Evolutionary conservation across 2,113 vertebrate species (phyloP), one percentile per base, ranked within the genome.

Genomic region (Bujurquina vittata): DNA sequence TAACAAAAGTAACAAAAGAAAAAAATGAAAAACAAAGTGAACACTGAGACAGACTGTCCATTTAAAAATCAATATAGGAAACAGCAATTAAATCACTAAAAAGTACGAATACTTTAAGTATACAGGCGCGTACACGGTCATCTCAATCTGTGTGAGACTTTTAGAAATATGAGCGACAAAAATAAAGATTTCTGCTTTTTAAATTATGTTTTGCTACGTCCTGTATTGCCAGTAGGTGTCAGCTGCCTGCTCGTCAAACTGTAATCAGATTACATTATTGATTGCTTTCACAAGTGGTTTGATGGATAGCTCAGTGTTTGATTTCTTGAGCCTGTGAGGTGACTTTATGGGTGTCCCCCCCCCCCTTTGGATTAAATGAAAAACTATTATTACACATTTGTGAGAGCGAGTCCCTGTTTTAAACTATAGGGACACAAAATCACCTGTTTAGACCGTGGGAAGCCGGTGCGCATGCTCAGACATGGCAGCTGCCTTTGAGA

Each of bases 401-500:
- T 46, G 40, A 67, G 26, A 6, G 22, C 0, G 37, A 67, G 63
- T 46, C 22, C n/a, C 63, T 49, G 63, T 49, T 72, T 31, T 31
- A 52, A 69, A 12, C 65, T 52, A 23, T 49, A 23, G 31, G 15
- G 4, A 10, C 67, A 11, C 10, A 54, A 54, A 72, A 10, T 54
- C 23, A 31, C 18, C 33, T 3, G 17, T n/a, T 8, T 14, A 0
- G 7, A n/a, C 67, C 10, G 26, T 54, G 26, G 6, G 20, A 54
- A 33, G 67, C 67, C 67, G 20, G 46, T 72, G 67, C 67, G 67
- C 67, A 72, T 72, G 67, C 67, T 72, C 67, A 72, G 46, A 72
- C 67, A 72, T 72, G 67, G 67, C 67, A 72, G 67, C 67, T 54
- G 67, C 67, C 46, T 72, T 26, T 0, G 15, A 72, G 67, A 54